Conservation (phyloP, 1,140 invertebrate genomes). For the Drosophila auraria region DNA sequence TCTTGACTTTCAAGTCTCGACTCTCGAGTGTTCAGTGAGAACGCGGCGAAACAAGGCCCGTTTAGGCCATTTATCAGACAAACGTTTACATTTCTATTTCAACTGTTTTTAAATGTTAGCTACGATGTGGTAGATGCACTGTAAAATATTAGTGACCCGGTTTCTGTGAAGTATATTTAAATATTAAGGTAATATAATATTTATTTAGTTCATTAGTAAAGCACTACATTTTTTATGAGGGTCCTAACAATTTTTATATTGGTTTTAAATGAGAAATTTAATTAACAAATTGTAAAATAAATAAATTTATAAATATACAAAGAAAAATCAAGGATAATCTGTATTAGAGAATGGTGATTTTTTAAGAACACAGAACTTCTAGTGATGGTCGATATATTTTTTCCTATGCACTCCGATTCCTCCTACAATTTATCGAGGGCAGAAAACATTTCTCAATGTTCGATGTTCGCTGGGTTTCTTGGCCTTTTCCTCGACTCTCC, state of each 20-base stretch:
- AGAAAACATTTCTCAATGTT: constrained; percentile 71
- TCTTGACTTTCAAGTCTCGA: constrained; percentile 13
- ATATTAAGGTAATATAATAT: not conserved
- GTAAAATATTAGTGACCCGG: not conserved
- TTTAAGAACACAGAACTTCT: not conserved
- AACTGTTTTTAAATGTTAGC: constrained; percentile 74
- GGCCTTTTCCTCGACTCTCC: constrained; percentile 62
- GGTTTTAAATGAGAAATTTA: not conserved
- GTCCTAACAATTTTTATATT: not conserved
- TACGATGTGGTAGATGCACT: constrained; percentile 24
- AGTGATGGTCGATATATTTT: not conserved
- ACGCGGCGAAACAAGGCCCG: constrained; percentile 40
- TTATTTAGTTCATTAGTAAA: not conserved
- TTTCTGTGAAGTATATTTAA: not conserved
- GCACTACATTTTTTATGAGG: not conserved
- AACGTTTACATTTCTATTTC: constrained; percentile 71
- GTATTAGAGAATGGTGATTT: not conserved
- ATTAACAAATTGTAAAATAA: not conserved
- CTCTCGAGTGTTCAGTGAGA: constrained; percentile 35
- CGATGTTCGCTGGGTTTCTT: constrained; percentile 54
- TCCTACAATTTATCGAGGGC: constrained; percentile 57
- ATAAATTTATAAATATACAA: not conserved
- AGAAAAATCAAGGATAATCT: too few relatives aligned
- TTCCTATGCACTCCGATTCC: constrained; percentile 10
- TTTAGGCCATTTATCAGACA: constrained; percentile 61